These are phyloP conservation scores for Seriola aureovittata DNA, from an alignment of 2,113 vertebrate genomes.

Conservation along the genomic window DNA sequence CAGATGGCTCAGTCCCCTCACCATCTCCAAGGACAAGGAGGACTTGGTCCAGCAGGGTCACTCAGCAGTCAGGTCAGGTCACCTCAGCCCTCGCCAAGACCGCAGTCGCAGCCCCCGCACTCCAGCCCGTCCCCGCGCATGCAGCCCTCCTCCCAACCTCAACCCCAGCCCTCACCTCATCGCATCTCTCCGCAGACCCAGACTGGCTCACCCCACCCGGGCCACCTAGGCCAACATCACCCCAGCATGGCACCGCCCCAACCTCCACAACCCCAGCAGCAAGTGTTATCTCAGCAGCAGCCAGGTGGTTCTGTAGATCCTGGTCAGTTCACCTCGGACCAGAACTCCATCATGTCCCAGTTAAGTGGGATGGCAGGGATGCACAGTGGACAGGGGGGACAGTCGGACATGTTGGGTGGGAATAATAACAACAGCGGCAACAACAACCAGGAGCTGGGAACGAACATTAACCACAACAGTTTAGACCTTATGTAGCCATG, in stretches of 20 bases:
- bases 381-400: constrained; percentile 90
- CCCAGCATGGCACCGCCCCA: constrained; percentile 86
- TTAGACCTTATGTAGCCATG: constrained; percentile 93
- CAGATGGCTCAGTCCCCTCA: constrained; percentile 91
- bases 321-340: constrained; percentile 82
- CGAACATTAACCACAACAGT: constrained; percentile 92
- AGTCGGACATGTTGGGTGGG: constrained; percentile 90
- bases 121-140: constrained; percentile 98
- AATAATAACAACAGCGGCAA: constrained; percentile 79
- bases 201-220: constrained; percentile 92
- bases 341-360: constrained; percentile 93
- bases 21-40: constrained; percentile 93
- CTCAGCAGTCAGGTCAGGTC: constrained; percentile 97
- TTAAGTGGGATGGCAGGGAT: constrained; percentile 92
- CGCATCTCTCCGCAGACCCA: constrained; percentile 96
- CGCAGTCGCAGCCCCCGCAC: constrained; percentile 94
- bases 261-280: constrained; percentile 85
- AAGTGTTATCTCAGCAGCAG: constrained; percentile 75
- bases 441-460: constrained; percentile 94
- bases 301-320: constrained; percentile 87
- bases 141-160: constrained; percentile 87
- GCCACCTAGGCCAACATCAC: constrained; percentile 83
- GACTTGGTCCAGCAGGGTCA: constrained; percentile 84
- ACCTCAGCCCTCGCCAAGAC: constrained; percentile 95
- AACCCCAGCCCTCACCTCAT: constrained; percentile 96